Evolutionary conservation across 1,140 invertebrate genomes (phyloP).

Genomic region (Tachypleus tridentatus): DNA sequence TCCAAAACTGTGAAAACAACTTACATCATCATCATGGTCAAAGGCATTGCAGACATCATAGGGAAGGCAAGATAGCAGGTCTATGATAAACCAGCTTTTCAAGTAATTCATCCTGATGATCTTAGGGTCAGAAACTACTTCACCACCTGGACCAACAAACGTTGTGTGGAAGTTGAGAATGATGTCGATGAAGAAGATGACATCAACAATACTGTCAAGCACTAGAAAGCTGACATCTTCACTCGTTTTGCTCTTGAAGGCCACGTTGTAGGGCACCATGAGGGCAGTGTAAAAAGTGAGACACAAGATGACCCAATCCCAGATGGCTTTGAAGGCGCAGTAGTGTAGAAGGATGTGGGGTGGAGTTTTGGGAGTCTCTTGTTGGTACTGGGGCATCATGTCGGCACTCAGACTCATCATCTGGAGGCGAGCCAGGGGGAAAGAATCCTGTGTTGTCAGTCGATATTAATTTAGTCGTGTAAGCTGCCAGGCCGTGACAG

Average conservation of each 20-base stretch:
- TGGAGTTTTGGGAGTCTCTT: slow-evolving; percentile 98
- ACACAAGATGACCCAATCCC: slow-evolving; percentile 99
- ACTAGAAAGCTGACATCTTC: slow-evolving; percentile 94
- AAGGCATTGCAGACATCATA: slow-evolving; percentile 99
- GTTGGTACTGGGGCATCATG: slow-evolving; percentile 96
- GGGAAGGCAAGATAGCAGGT: slow-evolving; percentile 95
- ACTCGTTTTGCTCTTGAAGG: slow-evolving; percentile 98
- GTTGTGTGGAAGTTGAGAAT: slow-evolving; percentile 99
- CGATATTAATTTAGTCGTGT: no score
- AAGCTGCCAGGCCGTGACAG: no score
- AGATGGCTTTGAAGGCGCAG: slow-evolving; percentile 89
- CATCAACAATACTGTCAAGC: slow-evolving; percentile 97
- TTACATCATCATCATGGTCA: slow-evolving; percentile 95
- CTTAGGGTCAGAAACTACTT: slow-evolving; percentile 95
- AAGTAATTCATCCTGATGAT: slow-evolving; percentile 97
- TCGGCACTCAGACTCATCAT: slow-evolving; percentile 95
- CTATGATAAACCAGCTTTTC: slow-evolving; percentile 99
- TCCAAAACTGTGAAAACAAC: slow-evolving; percentile 31
- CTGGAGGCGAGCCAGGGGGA: slow-evolving; percentile 39
- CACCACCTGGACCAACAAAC: slow-evolving; percentile 91
- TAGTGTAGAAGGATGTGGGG: slow-evolving; percentile 95
- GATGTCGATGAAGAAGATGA: slow-evolving; percentile 99
- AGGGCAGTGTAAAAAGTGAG: slow-evolving; percentile 99
- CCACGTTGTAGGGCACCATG: slow-evolving; percentile 99
- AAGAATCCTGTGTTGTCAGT: no score